Evolutionary conservation across 2,797 vertebrate species (phyloP), one percentile per base, ranked within the genome.

Genomic region (Enteromius anoplus): DNA sequence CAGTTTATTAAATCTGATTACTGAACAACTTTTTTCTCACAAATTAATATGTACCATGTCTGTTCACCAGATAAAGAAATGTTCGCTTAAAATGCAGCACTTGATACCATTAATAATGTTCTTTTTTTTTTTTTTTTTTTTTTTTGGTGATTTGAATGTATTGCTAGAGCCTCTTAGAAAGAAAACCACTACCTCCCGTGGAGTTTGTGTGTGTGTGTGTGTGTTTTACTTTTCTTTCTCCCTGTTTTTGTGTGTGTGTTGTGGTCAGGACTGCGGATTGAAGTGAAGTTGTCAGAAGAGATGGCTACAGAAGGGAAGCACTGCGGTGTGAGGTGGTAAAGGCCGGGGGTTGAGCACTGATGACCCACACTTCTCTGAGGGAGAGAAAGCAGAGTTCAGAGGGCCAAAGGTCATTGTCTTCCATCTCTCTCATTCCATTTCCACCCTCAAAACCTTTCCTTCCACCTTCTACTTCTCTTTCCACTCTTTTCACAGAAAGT

Each of bases 401-500:
- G 89, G 92, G 91, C 91, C 92, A 94, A 91, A 94, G 93, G 93
- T 93, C 93, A 86, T 72, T 60, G 83, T 45, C 71, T 81, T 69
- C 65, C 70, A 81, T 53, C 65, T 84, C 75, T 76, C 51, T 73
- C 66, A 51, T 51, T 79, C 66, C 10, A 12, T 26, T 37, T 71
- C 75, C 76, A 69, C 65, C 66, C 85, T 80, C 58, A 29, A 51
- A 65, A 65, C 71, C 37, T 73, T 37, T 83, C 62, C 60, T 32
- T 37, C 32, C 47, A 58, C 51, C 34, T 60, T 62, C 72, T 76
- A 75, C 79, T 62, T 80, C 78, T 65, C 71, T 53, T 53, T 78
- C 79, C 82, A 73, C 70, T 66, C 15, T 3, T 84, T 70, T 80
- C 80, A 90, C 91, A 92, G 88, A 89, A 92, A 90, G 86, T 92